Conservation (phyloP, 2,797 vertebrate genomes). For the Mormyrops attenuatus region DNA sequence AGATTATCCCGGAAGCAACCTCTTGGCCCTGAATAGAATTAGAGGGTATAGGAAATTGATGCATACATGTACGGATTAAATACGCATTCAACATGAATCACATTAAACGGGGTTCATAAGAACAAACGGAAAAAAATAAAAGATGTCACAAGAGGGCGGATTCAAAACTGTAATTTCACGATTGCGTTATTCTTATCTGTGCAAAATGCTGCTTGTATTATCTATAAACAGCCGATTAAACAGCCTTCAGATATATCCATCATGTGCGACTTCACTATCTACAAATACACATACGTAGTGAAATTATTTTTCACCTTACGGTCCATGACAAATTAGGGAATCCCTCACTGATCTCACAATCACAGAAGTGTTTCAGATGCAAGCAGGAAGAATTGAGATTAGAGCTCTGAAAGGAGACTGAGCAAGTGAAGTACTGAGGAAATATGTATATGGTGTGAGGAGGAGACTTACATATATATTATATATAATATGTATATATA, state of each 20-base stretch:
- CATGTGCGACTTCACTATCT: background rate
- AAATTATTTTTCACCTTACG: background rate
- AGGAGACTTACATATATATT: background rate
- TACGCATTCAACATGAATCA: background rate
- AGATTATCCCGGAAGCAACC: background rate
- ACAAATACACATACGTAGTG: background rate
- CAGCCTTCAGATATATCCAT: background rate
- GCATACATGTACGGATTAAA: background rate
- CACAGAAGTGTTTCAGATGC: background rate
- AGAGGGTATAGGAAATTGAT: background rate
- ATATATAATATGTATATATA: background rate
- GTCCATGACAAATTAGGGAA: background rate
- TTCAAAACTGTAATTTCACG: background rate
- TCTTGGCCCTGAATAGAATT: background rate
- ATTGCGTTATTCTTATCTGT: background rate
- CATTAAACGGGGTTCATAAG: background rate
- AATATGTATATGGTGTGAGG: background rate
- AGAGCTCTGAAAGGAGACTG: background rate
- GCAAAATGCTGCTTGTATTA: background rate
- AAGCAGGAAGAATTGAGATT: background rate
- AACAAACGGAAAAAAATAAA: background rate
- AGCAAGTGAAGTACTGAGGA: background rate
- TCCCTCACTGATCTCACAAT: background rate
- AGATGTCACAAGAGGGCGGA: background rate
- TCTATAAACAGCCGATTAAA: background rate